Conservation (phyloP, 2,113 vertebrate species). For the Microcebus lehilahytsara region DNA sequence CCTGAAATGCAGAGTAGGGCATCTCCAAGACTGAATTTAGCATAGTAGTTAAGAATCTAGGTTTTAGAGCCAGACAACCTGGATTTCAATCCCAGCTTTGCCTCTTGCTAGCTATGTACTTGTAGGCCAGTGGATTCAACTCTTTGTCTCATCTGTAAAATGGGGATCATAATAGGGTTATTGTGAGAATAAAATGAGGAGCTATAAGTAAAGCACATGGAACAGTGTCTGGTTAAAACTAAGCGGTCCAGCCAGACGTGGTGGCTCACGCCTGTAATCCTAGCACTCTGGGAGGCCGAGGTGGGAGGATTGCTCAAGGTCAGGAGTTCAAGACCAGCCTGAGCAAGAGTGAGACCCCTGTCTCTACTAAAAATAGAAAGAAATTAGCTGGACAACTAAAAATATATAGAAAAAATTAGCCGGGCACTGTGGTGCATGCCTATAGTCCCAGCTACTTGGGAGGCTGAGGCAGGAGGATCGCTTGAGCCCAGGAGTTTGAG, state of each 20-base stretch:
- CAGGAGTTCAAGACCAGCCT: too few relatives aligned
- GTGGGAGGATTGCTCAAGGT: too few relatives aligned
- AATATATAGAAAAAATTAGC: too few relatives aligned
- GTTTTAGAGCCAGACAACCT: background rate
- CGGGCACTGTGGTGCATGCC: too few relatives aligned
- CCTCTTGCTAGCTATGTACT: background rate
- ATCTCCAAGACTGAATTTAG: background rate
- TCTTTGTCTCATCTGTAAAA: slow-evolving; percentile 7
- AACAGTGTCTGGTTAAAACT: background rate
- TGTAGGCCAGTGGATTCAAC: background rate
- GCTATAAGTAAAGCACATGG: background rate
- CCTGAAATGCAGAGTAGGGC: background rate
- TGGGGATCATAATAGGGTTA: background rate
- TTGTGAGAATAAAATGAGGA: background rate
- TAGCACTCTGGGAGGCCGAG: too few relatives aligned
- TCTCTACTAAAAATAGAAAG: too few relatives aligned
- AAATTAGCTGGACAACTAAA: too few relatives aligned
- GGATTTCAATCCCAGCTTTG: background rate
- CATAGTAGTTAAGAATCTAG: background rate
- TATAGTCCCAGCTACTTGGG: too few relatives aligned
- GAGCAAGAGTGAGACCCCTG: too few relatives aligned
- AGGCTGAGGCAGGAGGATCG: too few relatives aligned
- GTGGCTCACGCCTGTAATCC: too few relatives aligned
- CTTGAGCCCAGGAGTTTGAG: too few relatives aligned
- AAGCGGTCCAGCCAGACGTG: background rate